These are phyloP conservation scores for Augochlora pura DNA, from an alignment of 1,140 invertebrate species.

Conservation along the genomic window DNA sequence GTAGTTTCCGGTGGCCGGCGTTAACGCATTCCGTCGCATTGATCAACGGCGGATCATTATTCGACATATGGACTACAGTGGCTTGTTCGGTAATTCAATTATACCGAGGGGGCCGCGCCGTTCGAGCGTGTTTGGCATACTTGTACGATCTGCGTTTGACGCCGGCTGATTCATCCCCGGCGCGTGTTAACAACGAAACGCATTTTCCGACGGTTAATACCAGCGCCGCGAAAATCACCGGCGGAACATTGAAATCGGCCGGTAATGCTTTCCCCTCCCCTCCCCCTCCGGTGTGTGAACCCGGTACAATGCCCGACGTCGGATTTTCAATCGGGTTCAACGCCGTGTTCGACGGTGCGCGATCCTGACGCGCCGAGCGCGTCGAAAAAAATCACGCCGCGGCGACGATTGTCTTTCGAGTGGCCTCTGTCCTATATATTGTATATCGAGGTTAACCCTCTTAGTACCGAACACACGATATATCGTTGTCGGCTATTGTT, in stretches of 20 bases:
- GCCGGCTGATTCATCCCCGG: slow-evolving; percentile 55
- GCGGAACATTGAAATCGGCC: slow-evolving; percentile 56
- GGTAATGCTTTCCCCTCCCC: slow-evolving; percentile 44
- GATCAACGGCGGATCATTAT: slow-evolving; percentile 57
- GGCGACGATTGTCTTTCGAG: slow-evolving; percentile 15
- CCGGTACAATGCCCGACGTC: slow-evolving; percentile 48
- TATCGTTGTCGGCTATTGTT: too few species aligned
- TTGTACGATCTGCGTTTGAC: slow-evolving; percentile 66
- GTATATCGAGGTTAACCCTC: too few species aligned
- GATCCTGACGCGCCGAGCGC: background rate
- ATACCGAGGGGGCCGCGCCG: slow-evolving; percentile 14
- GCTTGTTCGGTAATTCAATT: slow-evolving; percentile 63
- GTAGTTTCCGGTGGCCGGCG: background rate
- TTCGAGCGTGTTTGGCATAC: slow-evolving; percentile 57
- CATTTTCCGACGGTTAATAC: slow-evolving; percentile 58
- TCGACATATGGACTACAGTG: slow-evolving; percentile 63
- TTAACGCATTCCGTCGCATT: slow-evolving; percentile 42
- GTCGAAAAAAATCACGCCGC: slow-evolving; percentile 7
- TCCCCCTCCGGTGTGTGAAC: too few species aligned
- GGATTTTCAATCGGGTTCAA: slow-evolving; percentile 55
- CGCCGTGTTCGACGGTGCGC: background rate
- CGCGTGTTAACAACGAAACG: slow-evolving; percentile 61
- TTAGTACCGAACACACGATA: too few species aligned
- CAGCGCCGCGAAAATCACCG: slow-evolving; percentile 50
- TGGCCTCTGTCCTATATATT: background rate